A percentile compares a stretch with the other conserved stretches of the same genome.
phyloP scores from a whole-genome alignment of 2,797 vertebrate species.

The Neopelma chrysocephalum region DNA sequence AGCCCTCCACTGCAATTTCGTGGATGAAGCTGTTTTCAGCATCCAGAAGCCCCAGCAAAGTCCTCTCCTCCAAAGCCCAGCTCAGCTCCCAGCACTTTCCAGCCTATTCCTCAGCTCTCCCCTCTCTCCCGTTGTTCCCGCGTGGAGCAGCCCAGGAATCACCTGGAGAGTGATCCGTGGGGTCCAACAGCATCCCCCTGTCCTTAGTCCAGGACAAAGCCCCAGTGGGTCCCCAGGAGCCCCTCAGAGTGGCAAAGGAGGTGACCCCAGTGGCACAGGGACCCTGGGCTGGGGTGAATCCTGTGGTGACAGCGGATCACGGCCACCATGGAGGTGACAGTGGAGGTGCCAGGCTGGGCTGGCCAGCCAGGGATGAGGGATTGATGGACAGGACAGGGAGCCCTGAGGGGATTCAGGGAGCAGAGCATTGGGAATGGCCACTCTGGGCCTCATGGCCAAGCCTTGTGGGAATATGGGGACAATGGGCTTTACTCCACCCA shows the following conservation, averaged over 20 bases:
- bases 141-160: background rate
- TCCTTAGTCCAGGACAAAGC: fast-evolving
- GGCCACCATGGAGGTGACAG: fast-evolving
- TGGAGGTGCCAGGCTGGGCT: background rate
- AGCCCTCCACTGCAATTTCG: background rate
- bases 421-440: fast-evolving
- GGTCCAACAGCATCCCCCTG: fast-evolving
- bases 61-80: background rate
- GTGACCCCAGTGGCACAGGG: background rate
- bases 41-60: background rate
- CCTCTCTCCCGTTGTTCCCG: fast-evolving
- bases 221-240: background rate
- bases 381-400: background rate
- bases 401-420: background rate
- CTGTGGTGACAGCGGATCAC: fast-evolving
- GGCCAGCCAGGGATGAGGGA: background rate
- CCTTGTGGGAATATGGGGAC: fast-evolving
- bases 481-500: fast-evolving
- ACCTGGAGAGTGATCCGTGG: background rate
- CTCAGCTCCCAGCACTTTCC: background rate
- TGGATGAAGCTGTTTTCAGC: background rate
- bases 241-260: background rate
- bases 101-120: background rate
- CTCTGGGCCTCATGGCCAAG: fast-evolving
- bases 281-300: fast-evolving